Conservation (phyloP, 2,888 invertebrate genomes). For the Tipula vernalis region DNA sequence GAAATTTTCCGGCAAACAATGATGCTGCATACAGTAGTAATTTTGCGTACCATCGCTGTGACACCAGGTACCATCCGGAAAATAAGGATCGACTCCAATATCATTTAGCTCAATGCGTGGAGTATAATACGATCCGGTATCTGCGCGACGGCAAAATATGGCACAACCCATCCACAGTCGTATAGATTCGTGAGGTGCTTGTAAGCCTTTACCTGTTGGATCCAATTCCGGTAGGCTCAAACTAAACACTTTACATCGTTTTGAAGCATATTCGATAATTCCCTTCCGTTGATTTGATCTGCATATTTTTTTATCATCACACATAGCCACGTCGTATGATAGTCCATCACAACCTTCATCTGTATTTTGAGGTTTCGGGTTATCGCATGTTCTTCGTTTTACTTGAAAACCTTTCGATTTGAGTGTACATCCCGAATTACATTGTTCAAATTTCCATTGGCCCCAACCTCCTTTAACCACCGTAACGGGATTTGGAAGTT, state of each 20-base stretch:
- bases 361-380: constrained; percentile 38
- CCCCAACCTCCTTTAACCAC: constrained; percentile 46
- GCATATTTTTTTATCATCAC: constrained; percentile 40
- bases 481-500: constrained; percentile 27
- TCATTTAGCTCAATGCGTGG: constrained; percentile 64
- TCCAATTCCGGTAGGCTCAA: constrained; percentile 47
- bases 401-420: constrained; percentile 47
- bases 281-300: constrained; percentile 37
- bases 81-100: constrained; percentile 56
- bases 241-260: constrained; percentile 51
- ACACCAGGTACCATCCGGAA: constrained; percentile 74
- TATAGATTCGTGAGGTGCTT: constrained; percentile 59
- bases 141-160: constrained; percentile 55
- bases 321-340: constrained; percentile 50
- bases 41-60: constrained; percentile 49
- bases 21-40: constrained; percentile 62
- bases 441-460: constrained; percentile 45
- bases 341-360: constrained; percentile 48
- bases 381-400: constrained; percentile 44
- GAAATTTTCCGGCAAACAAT: constrained; percentile 51
- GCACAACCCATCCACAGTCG: constrained; percentile 70
- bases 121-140: constrained; percentile 57
- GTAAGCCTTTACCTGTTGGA: constrained; percentile 52
- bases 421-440: constrained; percentile 53
- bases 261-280: constrained; percentile 45